phyloP scores from a whole-genome alignment of 2,113 vertebrate species.

The Tachysurus vachellii region DNA sequence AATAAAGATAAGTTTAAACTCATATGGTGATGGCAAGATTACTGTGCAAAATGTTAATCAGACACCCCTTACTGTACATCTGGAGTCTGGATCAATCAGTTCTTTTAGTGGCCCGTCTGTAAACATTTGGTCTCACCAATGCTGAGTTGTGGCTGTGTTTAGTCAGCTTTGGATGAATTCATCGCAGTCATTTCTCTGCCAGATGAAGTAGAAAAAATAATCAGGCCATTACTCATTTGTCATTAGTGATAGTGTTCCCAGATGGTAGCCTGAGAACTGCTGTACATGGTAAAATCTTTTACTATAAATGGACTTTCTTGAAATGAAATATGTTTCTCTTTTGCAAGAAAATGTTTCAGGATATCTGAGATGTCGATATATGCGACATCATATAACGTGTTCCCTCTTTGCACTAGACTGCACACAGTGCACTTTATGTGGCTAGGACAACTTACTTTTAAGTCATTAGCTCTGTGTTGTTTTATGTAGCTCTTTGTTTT shows the following conservation, averaged over 20 bases:
- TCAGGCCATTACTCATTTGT: neutral
- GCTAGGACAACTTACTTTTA: too few species aligned
- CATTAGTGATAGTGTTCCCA: neutral
- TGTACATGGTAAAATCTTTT: neutral
- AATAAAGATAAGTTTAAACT: neutral
- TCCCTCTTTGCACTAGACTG: too few species aligned
- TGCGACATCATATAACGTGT: too few species aligned
- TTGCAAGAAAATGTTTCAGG: neutral
- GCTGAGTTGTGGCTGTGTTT: neutral
- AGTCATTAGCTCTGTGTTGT: too few species aligned
- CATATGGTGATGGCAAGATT: neutral
- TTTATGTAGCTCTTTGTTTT: too few species aligned
- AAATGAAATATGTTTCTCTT: neutral
- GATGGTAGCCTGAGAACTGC: neutral
- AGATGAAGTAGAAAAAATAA: slow-evolving; percentile 18
- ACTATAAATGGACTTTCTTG: neutral
- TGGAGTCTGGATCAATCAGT: neutral
- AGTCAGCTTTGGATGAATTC: slow-evolving; percentile 4
- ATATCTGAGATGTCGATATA: neutral
- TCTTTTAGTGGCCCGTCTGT: neutral
- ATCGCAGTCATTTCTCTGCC: neutral
- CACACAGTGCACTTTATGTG: too few species aligned
- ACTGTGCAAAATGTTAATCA: neutral
- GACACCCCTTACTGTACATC: neutral
- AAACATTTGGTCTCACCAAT: slow-evolving; percentile 10